phyloP scores from a whole-genome alignment of 2,888 invertebrate species.

The Cantharis rustica region DNA sequence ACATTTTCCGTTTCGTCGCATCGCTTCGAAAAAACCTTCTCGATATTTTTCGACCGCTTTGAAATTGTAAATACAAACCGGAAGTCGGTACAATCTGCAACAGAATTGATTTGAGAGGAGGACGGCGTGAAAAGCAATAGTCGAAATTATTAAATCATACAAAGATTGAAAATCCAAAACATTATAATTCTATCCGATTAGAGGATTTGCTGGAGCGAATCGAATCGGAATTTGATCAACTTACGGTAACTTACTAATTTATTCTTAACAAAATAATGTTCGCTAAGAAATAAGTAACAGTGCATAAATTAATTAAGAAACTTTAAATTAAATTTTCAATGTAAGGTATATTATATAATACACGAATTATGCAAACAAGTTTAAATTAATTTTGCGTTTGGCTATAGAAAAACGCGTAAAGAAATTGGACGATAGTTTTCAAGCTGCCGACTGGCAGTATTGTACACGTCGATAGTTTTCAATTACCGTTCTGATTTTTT shows the following conservation, averaged over 20 bases:
- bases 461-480: neutral
- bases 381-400: neutral
- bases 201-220: neutral
- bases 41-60: neutral
- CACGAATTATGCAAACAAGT: neutral
- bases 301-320: neutral
- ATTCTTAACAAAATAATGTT: neutral
- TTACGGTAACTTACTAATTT: neutral
- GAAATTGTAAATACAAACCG: neutral
- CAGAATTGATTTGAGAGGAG: neutral
- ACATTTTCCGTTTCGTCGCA: neutral
- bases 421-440: neutral
- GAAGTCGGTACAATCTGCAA: neutral
- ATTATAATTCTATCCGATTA: neutral
- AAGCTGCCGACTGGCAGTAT: neutral
- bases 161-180: neutral
- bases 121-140: neutral
- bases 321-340: neutral
- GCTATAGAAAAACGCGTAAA: neutral
- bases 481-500: neutral
- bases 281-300: neutral
- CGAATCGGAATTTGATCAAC: neutral
- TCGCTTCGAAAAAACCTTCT: neutral
- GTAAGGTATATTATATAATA: neutral
- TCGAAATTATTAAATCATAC: neutral